A percentile compares a stretch with the other conserved stretches of the same genome.
phyloP scores from a whole-genome alignment of 2,113 vertebrate species.

The Craseonycteris thonglongyai region DNA sequence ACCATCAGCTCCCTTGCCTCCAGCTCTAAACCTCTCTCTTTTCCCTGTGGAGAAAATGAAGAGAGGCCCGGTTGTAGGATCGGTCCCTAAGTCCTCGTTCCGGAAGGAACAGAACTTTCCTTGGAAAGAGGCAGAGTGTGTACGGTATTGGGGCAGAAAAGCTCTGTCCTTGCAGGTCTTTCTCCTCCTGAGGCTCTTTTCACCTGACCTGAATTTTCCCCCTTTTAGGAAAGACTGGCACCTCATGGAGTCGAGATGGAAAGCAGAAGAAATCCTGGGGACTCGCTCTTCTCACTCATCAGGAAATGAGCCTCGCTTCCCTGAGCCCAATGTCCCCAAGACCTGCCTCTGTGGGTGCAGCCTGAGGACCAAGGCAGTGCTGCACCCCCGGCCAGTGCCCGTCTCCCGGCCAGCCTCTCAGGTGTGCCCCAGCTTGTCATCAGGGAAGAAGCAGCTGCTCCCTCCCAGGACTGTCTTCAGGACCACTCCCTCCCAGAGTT shows the following conservation, averaged over 20 bases:
- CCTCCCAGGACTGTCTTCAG: not conserved
- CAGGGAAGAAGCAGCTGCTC: not conserved
- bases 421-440: not conserved
- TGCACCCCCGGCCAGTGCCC: not conserved
- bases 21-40: not conserved
- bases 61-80: not conserved
- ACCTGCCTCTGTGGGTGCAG: constrained; percentile 50
- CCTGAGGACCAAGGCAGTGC: not conserved
- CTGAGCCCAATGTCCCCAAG: not conserved
- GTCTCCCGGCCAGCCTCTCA: not conserved
- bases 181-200: not conserved
- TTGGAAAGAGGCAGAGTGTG: not conserved
- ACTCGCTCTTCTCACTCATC: not conserved
- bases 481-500: not conserved
- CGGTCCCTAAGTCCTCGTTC: not conserved
- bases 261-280: not conserved
- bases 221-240: not conserved
- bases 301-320: not conserved
- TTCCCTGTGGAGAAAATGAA: constrained; percentile 14
- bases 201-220: not conserved
- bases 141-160: not conserved
- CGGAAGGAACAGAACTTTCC: not conserved
- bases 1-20: not conserved
- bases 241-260: not conserved
- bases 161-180: not conserved